phyloP scores from a whole-genome alignment of 2,888 invertebrate genomes.

The Corythucha ciliata region DNA sequence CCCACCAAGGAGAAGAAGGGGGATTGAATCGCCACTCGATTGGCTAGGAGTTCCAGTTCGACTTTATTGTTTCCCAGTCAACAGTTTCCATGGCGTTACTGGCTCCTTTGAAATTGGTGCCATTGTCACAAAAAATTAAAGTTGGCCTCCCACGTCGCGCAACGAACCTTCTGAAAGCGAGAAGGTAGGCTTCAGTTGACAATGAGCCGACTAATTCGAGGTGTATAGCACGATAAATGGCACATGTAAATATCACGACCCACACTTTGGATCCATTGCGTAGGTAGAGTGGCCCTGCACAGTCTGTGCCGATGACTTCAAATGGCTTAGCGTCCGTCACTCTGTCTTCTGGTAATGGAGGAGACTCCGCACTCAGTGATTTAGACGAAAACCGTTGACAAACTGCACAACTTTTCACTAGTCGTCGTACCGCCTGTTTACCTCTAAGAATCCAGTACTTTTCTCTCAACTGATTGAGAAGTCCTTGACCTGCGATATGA shows the following conservation, averaged over 20 bases:
- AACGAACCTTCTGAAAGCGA: conserved; percentile 39
- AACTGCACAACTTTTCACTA: conserved; percentile 20
- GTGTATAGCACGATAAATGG: conserved; percentile 40
- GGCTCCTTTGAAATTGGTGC: conserved; percentile 40
- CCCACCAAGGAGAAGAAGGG: conserved; percentile 41
- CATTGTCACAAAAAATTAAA: conserved; percentile 40
- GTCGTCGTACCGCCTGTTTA: conserved; percentile 10
- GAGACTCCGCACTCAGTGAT: conserved; percentile 28
- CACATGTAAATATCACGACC: conserved; percentile 41
- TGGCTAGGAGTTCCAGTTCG: conserved; percentile 25
- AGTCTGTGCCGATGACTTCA: conserved; percentile 40
- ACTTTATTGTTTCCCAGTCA: conserved; percentile 42
- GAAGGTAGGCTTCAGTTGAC: conserved; percentile 37
- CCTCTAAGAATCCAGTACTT: conserved; percentile 25
- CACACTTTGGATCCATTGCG: conserved; percentile 35
- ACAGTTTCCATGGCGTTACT: conserved; percentile 44
- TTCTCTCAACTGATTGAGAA: conserved; percentile 21
- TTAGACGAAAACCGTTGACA: conserved; percentile 32
- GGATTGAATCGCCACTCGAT: conserved; percentile 37
- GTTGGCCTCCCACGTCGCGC: conserved; percentile 38
- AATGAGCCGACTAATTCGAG: conserved; percentile 39
- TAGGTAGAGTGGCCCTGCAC: conserved; percentile 26
- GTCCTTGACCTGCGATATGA: conserved; percentile 18
- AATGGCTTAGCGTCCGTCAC: conserved; percentile 23
- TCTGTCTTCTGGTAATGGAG: conserved; percentile 27